Conservation (phyloP, 1,140 invertebrate genomes). For the Penaeus indicus region DNA sequence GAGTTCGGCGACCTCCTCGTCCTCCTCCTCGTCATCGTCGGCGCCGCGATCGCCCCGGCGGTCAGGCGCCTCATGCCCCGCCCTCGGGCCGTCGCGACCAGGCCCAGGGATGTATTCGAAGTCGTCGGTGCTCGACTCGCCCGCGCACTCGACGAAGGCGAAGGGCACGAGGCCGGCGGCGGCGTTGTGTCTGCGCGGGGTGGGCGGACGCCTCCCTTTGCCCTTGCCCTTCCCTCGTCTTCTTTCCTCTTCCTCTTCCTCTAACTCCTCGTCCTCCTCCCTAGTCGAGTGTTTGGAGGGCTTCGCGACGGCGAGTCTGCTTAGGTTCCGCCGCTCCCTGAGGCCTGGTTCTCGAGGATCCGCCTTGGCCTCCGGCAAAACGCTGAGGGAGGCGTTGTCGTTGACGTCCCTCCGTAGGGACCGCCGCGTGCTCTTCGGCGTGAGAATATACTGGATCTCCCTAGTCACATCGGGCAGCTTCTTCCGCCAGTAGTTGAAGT, state of each 20-base stretch:
- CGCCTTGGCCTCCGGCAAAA: too few species aligned
- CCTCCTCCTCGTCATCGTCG: constrained; percentile 24
- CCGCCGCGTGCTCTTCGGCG: background rate
- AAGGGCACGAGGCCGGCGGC: background rate
- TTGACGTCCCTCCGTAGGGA: constrained; percentile 16
- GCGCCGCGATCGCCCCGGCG: background rate
- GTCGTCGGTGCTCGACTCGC: constrained; percentile 9
- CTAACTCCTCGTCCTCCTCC: background rate
- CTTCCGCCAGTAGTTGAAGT: constrained; percentile 52
- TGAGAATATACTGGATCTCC: constrained; percentile 29
- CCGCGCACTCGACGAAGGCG: background rate
- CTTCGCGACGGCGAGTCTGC: background rate
- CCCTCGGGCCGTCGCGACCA: background rate
- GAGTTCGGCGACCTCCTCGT: too few species aligned
- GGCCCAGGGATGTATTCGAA: too few species aligned
- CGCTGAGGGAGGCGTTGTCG: background rate
- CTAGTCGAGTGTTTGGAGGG: background rate
- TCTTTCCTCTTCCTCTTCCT: background rate
- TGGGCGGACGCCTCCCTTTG: background rate
- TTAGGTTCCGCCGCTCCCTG: constrained; percentile 3
- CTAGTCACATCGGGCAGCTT: constrained; percentile 47
- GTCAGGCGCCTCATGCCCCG: background rate
- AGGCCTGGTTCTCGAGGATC: background rate
- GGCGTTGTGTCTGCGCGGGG: background rate
- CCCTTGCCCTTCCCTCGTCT: background rate